Percentiles rank a stretch among this genome's conserved stretches.
Conservation (phyloP, 2,797 vertebrate species). For the Varecia variegata region DNA sequence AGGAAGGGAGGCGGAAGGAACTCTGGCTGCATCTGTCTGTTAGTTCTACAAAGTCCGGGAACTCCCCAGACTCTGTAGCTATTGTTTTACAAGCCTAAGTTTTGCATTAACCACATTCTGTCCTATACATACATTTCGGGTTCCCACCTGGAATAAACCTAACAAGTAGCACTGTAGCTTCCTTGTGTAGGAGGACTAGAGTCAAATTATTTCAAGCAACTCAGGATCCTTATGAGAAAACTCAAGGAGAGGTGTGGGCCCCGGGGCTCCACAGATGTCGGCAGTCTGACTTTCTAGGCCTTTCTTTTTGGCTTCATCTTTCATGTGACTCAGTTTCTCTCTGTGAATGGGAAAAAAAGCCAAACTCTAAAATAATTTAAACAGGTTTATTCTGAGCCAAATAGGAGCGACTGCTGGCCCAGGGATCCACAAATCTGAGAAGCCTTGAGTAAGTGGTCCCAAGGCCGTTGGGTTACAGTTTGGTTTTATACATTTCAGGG, state of each 20-base stretch:
- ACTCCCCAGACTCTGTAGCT: too few species aligned
- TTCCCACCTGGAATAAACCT: too few species aligned
- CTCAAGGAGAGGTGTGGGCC: background rate
- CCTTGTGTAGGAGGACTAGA: background rate
- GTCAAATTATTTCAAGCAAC: accelerated
- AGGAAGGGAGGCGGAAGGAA: too few species aligned
- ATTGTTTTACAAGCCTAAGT: too few species aligned
- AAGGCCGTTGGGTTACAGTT: background rate
- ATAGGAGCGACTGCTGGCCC: background rate
- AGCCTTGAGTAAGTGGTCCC: background rate
- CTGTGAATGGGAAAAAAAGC: background rate
- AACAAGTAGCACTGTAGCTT: background rate
- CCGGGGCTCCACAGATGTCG: background rate
- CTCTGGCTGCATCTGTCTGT: too few species aligned
- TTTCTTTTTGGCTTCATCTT: background rate
- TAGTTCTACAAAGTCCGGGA: too few species aligned
- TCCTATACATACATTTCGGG: too few species aligned
- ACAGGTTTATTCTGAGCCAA: background rate
- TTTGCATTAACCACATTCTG: too few species aligned
- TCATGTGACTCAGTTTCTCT: background rate
- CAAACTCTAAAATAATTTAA: background rate
- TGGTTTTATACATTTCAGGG: background rate
- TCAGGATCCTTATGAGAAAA: too few species aligned
- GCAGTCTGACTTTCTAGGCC: background rate
- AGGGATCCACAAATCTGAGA: background rate